Base-by-base conservation (phyloP, 2,113 vertebrate species). In the Ammodramus savannarum region DNA sequence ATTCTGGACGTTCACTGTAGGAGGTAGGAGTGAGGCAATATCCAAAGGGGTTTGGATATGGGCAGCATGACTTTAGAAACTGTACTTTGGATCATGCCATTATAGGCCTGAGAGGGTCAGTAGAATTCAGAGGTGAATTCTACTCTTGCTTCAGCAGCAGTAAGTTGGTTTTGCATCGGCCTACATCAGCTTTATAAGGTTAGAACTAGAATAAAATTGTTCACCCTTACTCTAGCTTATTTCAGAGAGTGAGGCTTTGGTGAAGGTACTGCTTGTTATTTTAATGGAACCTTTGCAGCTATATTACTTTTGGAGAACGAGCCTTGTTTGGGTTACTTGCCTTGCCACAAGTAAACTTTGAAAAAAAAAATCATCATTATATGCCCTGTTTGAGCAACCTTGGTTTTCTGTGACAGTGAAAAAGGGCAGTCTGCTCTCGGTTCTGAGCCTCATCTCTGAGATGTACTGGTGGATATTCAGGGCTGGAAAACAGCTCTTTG, bases 81-180 rank as follows among this genome's bases (percentile, higher is more conserved):
- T 11, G 8, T 32, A 15, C 13, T 0, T 3, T 21, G 23, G 43
- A 34, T 66, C 1, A 0, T 65, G 54, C 34, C 1, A 0, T 61
- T 61, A 6, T 6, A 9, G 58, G 49, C 55, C 52, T 73, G 58
- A 6, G 15, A 66, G 18, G 27, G 31, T 85, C 44, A 46, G 41
- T 63, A n/a, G n/a, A n/a, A n/a, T 80, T 74, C 51, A 65, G 43
- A 75, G 36, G 16, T 51, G 48, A 54, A 48, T 71, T 69, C 55
- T 80, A 15, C 23, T 91, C 46, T 87, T 77, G 16, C 58, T 55
- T 0, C 21, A 59, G 55, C 41, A 80, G 9, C 13, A 29, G 27
- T 49, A 57, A 18, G n/a, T 46, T 63, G 54, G 16, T 65, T 87
- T 55, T 67, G 27, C 15, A 34, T 90, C 48, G 26, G 8, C 54